Percentiles rank a stretch among this genome's conserved stretches.
Conservation (phyloP, 2,113 vertebrate species). For the Pica pica region DNA sequence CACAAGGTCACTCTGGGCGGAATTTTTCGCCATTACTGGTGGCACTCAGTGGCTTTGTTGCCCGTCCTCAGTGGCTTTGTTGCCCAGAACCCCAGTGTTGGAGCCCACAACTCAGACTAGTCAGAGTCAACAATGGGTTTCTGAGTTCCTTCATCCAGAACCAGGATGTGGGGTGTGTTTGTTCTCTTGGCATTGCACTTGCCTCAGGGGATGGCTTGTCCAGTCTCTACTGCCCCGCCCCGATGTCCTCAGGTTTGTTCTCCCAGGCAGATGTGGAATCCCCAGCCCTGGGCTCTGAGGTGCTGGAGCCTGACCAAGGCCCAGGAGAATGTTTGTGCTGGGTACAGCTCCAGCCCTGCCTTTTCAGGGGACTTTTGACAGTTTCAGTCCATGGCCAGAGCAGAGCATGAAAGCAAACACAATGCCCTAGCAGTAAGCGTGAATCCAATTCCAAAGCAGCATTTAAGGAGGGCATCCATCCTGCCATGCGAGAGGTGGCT, state of each 20-base stretch:
- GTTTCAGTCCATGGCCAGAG: not conserved
- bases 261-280: no score
- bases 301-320: not conserved
- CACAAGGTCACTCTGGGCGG: no score
- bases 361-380: not conserved
- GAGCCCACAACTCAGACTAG: not conserved
- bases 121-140: not conserved
- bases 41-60: not conserved
- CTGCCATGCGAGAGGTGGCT: slow-evolving; percentile 4
- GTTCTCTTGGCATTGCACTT: not conserved
- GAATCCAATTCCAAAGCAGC: not conserved
- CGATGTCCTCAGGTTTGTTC: not conserved
- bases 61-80: not conserved
- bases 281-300: not conserved
- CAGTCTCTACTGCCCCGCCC: accelerated
- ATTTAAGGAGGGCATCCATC: not conserved
- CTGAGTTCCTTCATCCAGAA: not conserved
- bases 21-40: not conserved
- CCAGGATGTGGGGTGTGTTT: not conserved
- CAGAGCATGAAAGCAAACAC: not conserved
- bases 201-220: not conserved
- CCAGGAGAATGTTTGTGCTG: not conserved
- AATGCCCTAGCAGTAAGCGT: not conserved
- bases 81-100: not conserved
- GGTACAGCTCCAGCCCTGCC: not conserved